A percentile compares a stretch with the other conserved stretches of the same genome.
These are phyloP conservation scores for Catocala sponsa DNA, from an alignment of 2,888 invertebrate species.

Conservation along the genomic window DNA sequence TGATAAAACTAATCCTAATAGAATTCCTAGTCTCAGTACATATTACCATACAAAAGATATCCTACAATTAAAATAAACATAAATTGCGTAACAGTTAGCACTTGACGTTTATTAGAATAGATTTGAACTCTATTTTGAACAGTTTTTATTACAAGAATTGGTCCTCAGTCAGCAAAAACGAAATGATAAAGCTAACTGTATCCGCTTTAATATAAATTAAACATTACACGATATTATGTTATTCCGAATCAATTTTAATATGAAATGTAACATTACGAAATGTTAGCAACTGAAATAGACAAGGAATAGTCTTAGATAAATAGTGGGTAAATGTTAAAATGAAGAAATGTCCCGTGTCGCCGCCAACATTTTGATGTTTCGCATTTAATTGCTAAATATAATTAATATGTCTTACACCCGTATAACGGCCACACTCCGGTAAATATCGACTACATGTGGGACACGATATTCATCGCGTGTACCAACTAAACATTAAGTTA, in stretches of 20 bases:
- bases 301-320: conserved; percentile 71
- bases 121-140: no score
- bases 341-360: conserved; percentile 77
- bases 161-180: not conserved
- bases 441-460: conserved; percentile 64
- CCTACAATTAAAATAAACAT: no score
- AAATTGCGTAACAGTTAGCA: no score
- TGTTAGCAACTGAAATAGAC: conserved; percentile 67
- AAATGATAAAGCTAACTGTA: conserved; percentile 4
- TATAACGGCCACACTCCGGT: conserved; percentile 66
- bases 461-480: conserved; percentile 38
- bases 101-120: no score
- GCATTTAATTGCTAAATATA: conserved; percentile 84
- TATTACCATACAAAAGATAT: no score
- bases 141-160: no score
- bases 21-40: no score
- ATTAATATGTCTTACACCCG: conserved; percentile 73
- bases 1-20: no score
- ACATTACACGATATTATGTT: conserved; percentile 27
- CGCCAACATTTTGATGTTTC: conserved; percentile 79
- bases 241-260: conserved; percentile 42
- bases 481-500: conserved; percentile 17
- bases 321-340: conserved; percentile 71
- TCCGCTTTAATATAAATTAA: conserved; percentile 14
- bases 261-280: conserved; percentile 56